Evolutionary conservation across 2,888 invertebrate species (phyloP), one percentile per base, ranked within the genome.

Genomic region (Microdon myrmicae): DNA sequence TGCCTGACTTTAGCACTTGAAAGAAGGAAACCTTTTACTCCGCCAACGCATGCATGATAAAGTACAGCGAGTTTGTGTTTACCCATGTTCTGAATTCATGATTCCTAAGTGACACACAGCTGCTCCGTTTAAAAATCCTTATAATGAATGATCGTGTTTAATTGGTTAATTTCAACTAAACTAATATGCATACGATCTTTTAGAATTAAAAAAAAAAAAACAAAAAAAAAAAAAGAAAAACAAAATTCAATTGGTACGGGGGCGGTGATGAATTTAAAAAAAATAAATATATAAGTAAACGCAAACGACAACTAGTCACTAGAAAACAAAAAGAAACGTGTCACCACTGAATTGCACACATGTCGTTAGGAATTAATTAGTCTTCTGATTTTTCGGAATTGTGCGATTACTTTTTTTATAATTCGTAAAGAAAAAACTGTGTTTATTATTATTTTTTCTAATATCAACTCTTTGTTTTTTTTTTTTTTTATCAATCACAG

Each of bases 21-120:
- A n/a, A n/a, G n/a, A n/a, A n/a, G n/a, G n/a, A n/a, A n/a, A n/a
- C n/a, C n/a, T n/a, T n/a, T n/a, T n/a, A n/a, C n/a, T n/a, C n/a
- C n/a, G n/a, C n/a, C n/a, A n/a, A n/a, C n/a, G n/a, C n/a, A n/a
- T n/a, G n/a, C n/a, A n/a, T n/a, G n/a, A n/a, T n/a, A n/a, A n/a
- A n/a, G n/a, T n/a, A n/a, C n/a, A n/a, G n/a, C n/a, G n/a, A n/a
- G n/a, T n/a, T n/a, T n/a, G n/a, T 54, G 68, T 69, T 73, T 79
- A 80, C 79, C 79, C 79, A 75, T 79, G 79, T 74, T 79, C 79
- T 60, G 79, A 78, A 74, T 79, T 80, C 79, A 81, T 80, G 64
- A 53, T 53, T 64, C 37, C 17, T 67, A 68, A 71, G 39, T 34
- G 26, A 26, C 22, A 35, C 34, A 17, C n/a, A n/a, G n/a, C n/a